Evolutionary conservation across 2,888 invertebrate genomes (phyloP).

Genomic region (Zhuqinia jingwanae): DNA sequence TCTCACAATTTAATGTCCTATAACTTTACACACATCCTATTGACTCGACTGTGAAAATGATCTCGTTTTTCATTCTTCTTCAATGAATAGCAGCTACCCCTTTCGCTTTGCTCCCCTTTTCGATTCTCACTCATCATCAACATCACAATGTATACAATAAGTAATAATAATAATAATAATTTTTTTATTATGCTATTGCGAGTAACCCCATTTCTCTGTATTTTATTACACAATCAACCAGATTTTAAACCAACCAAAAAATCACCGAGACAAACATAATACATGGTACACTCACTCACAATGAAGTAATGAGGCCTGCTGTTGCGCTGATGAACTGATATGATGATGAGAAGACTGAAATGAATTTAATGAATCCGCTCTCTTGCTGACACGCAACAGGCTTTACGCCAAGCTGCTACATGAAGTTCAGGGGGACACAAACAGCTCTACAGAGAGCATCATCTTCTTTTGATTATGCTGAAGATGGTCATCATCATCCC

Average conservation of each 20-base stretch:
- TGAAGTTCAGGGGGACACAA: neutral
- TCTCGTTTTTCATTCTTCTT: slow-evolving; percentile 33
- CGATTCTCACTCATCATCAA: neutral
- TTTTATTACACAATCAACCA: slow-evolving; percentile 52
- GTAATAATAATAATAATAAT: neutral
- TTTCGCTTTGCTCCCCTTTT: slow-evolving; percentile 10
- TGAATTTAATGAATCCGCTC: slow-evolving; percentile 60
- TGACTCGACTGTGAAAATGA: slow-evolving; percentile 5
- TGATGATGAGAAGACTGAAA: neutral
- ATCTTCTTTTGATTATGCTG: neutral
- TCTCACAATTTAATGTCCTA: too few species aligned
- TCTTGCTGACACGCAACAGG: slow-evolving; percentile 65
- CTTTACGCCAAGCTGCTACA: slow-evolving; percentile 2
- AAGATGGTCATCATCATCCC: neutral
- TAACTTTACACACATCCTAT: too few species aligned
- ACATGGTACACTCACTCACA: neutral
- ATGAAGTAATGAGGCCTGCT: slow-evolving; percentile 18
- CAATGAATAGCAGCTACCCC: neutral
- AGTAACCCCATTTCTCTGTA: slow-evolving; percentile 19
- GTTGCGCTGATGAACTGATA: neutral
- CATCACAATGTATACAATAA: neutral
- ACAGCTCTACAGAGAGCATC: neutral
- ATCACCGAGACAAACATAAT: too few species aligned
- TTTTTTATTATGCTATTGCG: slow-evolving; percentile 17
- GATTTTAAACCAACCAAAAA: slow-evolving; percentile 11